phyloP scores from a whole-genome alignment of 2,888 invertebrate species.

The Tetranychus truncatus region DNA sequence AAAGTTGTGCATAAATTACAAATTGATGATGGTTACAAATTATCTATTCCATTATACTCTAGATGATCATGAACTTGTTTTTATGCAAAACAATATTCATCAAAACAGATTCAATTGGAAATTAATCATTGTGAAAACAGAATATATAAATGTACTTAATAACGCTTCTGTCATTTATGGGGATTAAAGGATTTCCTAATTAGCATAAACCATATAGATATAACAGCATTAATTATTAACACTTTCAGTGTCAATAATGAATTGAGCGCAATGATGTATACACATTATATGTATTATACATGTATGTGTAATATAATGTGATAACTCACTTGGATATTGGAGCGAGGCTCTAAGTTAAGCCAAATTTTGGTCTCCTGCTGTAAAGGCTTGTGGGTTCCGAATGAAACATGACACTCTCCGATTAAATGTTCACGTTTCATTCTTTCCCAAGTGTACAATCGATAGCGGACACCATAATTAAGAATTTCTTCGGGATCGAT shows the following conservation, averaged over 20 bases:
- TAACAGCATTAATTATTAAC: too few relatives aligned
- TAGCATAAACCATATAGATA: background rate
- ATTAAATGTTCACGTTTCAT: slow-evolving; percentile 78
- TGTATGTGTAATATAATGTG: background rate
- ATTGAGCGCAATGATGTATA: too few relatives aligned
- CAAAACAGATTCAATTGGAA: background rate
- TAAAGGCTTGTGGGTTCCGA: slow-evolving; percentile 60
- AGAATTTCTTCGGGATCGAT: slow-evolving; percentile 58
- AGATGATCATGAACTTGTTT: too few relatives aligned
- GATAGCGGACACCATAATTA: slow-evolving; percentile 69
- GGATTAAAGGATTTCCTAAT: background rate
- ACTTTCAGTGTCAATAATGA: too few relatives aligned
- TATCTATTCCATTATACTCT: background rate
- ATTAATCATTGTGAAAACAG: too few relatives aligned
- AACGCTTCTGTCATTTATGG: too few relatives aligned
- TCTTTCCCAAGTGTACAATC: slow-evolving; percentile 76
- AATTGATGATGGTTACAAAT: background rate
- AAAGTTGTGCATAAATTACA: background rate
- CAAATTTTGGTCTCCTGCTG: slow-evolving; percentile 76
- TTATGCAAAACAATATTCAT: too few relatives aligned
- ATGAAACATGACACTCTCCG: slow-evolving; percentile 73
- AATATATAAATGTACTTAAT: too few relatives aligned
- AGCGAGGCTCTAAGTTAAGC: slow-evolving; percentile 52
- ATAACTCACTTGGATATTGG: slow-evolving; percentile 1
- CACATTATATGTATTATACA: too few relatives aligned